Evolutionary conservation across 2,797 vertebrate species (phyloP).

Genomic region (Rhincodon typus): DNA sequence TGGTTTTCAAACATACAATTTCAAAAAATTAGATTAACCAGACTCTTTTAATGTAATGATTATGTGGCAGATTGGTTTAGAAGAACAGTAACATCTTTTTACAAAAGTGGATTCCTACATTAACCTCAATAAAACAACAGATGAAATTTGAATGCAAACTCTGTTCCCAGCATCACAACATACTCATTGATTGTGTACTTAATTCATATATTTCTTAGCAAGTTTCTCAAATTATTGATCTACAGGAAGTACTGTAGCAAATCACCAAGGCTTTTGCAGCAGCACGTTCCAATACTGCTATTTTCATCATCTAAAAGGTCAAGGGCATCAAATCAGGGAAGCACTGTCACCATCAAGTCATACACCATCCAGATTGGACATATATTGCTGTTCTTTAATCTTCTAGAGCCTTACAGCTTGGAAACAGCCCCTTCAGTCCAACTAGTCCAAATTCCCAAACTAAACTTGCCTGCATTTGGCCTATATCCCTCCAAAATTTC

Average conservation of each 20-base stretch:
- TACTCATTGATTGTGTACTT: not conserved
- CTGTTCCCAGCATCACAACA: not conserved
- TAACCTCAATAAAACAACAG: not conserved
- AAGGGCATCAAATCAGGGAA: not conserved
- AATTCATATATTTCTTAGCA: not conserved
- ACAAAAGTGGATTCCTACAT: not conserved
- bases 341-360: not conserved
- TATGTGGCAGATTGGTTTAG: not conserved
- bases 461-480: no score
- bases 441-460: no score
- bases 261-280: not conserved
- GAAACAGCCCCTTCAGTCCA: no score
- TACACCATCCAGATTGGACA: not conserved
- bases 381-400: not conserved
- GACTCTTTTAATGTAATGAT: not conserved
- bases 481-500: no score
- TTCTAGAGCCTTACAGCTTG: no score
- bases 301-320: not conserved
- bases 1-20: not conserved
- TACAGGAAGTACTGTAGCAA: no score
- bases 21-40: not conserved
- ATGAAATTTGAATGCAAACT: not conserved
- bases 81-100: not conserved
- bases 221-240: no score
- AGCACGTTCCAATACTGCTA: not conserved